Base-by-base conservation (phyloP, 2,797 vertebrate genomes). In the Phyllotis vaccarum region DNA sequence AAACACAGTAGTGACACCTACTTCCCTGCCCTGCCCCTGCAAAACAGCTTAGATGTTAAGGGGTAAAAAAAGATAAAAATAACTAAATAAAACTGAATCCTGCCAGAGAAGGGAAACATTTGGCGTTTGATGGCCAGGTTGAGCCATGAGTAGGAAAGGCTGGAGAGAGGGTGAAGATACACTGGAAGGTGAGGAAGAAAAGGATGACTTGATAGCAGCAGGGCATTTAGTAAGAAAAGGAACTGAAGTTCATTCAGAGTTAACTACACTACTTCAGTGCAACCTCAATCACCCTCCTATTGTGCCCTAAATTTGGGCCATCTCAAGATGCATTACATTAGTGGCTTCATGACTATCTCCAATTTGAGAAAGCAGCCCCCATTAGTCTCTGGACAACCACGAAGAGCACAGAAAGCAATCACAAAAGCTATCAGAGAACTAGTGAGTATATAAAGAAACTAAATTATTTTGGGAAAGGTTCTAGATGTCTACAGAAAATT, bases 361-460 rank as follows among this genome's bases (percentile, higher is more conserved):
- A 80, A 60, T 46, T 75, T 76, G 49, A 86, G 49, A 74, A 88
- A 92, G 43, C 68, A 89, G 14, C 1, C 90, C 46, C 34, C 1
- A 46, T 70, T 81, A 76, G 24, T 16, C 22, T 62, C 12, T 40
- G 49, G 24, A 40, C 37, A 79, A 11, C 17, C 76, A 19, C 31
- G 10, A 83, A 31, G 29, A 93, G 46, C 22, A 85, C 10, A 94
- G 27, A 76, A 85, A 49, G 4, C 31, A 72, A 19, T 58, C 54
- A 66, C 49, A 74, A 89, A 95, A 87, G 29, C n/a, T 87, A 83
- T 74, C 29, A 81, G 13, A 86, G 27, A 90, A 78, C 8, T 22
- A 7, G 54, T 78, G 58, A 40, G 6, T 72, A 4, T 31, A 68
- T 19, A 40, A 17, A 6, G 2, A 1, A 94, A 62, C 3, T 90